Evolutionary conservation across 2,113 vertebrate genomes (phyloP).

Genomic region (Lanius ludovicianus): DNA sequence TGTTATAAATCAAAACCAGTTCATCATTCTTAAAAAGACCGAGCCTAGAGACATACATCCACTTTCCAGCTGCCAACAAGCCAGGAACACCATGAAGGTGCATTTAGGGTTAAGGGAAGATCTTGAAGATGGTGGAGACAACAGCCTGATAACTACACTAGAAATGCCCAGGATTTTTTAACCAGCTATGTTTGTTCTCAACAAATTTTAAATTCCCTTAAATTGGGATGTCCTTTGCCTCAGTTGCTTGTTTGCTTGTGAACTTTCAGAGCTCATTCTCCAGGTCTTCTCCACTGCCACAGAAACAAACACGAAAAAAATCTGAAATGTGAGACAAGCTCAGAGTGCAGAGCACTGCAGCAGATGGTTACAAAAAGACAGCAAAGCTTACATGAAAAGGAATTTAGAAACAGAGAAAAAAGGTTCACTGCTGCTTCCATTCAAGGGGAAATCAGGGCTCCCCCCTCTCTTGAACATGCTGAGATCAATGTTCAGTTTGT

Average conservation of each 20-base stretch:
- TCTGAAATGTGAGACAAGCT: background rate
- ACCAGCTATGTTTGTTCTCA: background rate
- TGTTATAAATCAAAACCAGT: background rate
- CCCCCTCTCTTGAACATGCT: background rate
- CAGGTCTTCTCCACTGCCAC: background rate
- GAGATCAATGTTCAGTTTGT: constrained; percentile 1
- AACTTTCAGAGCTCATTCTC: background rate
- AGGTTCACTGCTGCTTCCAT: background rate
- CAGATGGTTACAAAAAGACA: constrained; percentile 30
- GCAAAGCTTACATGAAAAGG: constrained; percentile 41
- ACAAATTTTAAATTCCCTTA: background rate
- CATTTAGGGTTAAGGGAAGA: background rate
- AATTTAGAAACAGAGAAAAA: constrained; percentile 30
- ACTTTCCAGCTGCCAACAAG: background rate
- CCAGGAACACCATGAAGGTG: background rate
- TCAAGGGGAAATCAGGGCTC: background rate
- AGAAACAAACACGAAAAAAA: background rate
- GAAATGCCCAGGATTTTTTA: background rate
- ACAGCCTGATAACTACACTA: background rate
- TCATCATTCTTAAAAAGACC: background rate
- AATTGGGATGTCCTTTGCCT: background rate
- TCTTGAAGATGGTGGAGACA: background rate
- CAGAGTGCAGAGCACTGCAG: constrained; percentile 12
- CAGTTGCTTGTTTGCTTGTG: constrained; percentile 3
- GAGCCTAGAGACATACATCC: background rate